These are phyloP conservation scores for Siniperca obscura DNA, from an alignment of 2,797 vertebrate genomes.

Conservation along the genomic window DNA sequence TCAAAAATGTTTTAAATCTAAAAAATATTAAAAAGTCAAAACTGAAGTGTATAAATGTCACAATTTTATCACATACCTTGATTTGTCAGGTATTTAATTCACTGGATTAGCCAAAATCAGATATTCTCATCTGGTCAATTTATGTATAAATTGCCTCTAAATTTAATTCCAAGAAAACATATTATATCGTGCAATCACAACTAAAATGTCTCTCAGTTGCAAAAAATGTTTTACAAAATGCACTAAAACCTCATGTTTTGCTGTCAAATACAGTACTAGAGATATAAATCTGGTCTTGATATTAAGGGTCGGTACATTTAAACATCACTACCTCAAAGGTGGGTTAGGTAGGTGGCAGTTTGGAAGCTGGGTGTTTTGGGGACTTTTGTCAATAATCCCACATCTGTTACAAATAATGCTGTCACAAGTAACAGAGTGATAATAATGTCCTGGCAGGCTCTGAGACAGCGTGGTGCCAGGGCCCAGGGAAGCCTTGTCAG, in stretches of 20 bases:
- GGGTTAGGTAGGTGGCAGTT: too few relatives aligned
- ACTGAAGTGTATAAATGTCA: background rate
- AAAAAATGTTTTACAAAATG: background rate
- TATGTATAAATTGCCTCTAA: background rate
- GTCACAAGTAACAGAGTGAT: conserved; percentile 44
- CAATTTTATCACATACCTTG: background rate
- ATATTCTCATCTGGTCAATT: background rate
- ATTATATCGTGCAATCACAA: background rate
- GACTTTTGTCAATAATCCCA: conserved; percentile 51
- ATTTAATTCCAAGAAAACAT: background rate
- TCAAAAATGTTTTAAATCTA: background rate
- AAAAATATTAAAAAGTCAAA: background rate
- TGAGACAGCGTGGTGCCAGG: conserved; percentile 37
- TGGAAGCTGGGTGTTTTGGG: background rate
- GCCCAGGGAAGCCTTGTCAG: conserved; percentile 55
- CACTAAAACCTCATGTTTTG: background rate
- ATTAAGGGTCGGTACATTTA: background rate
- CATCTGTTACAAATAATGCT: conserved; percentile 50
- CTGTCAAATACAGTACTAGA: background rate
- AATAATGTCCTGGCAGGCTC: conserved; percentile 50
- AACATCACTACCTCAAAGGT: background rate
- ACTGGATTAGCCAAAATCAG: background rate
- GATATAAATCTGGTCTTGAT: background rate
- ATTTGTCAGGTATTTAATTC: background rate
- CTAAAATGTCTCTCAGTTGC: background rate